Evolutionary conservation across 2,797 vertebrate genomes (phyloP).

Genomic region (Lepus oiostolus): DNA sequence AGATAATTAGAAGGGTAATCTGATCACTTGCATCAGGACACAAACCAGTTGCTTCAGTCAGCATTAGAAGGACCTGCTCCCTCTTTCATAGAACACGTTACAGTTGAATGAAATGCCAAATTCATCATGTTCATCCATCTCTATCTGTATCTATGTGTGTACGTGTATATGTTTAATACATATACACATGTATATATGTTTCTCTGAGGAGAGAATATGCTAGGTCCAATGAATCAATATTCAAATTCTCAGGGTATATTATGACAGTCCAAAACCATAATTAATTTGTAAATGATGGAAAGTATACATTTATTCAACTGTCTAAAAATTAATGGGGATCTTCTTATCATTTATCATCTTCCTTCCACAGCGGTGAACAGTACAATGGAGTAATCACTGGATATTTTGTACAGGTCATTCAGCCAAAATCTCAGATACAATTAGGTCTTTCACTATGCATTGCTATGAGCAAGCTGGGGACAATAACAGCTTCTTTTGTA

Average conservation of each 20-base stretch:
- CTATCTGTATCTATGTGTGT: background rate
- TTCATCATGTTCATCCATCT: background rate
- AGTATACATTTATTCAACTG: constrained; percentile 28
- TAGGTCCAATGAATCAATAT: background rate
- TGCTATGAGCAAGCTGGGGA: background rate
- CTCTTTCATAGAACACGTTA: background rate
- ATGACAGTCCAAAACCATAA: background rate
- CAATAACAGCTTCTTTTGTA: background rate
- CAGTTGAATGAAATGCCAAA: background rate
- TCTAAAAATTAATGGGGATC: constrained; percentile 5
- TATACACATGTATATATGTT: background rate
- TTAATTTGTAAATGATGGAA: constrained; percentile 7
- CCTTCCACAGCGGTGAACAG: background rate
- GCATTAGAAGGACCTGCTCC: background rate
- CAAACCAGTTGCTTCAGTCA: background rate
- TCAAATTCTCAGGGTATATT: background rate
- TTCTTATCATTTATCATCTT: background rate
- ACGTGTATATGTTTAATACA: background rate
- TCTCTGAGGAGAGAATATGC: constrained; percentile 45
- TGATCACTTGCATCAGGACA: background rate
- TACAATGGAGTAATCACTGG: background rate
- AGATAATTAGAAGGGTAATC: constrained; percentile 15
- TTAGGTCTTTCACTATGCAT: background rate
- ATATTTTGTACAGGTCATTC: background rate
- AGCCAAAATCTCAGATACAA: background rate